Evolutionary conservation across 2,888 invertebrate species (phyloP).

Genomic region (Ceratothoa steindachneri): DNA sequence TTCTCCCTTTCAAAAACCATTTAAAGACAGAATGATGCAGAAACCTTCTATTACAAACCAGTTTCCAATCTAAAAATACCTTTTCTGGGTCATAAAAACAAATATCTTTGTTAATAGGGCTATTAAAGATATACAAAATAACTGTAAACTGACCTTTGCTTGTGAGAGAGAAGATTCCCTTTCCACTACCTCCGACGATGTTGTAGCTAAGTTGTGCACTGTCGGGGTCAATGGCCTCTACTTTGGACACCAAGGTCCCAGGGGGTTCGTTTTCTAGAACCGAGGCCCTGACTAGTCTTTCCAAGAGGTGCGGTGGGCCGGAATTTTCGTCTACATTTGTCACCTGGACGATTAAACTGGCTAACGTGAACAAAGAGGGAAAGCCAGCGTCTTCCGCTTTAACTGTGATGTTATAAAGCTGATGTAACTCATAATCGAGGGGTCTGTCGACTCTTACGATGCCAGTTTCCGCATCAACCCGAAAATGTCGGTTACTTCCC

Average conservation of each 20-base stretch:
- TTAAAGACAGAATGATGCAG: too few species aligned
- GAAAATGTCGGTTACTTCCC: conserved; percentile 62
- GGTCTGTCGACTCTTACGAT: conserved; percentile 72
- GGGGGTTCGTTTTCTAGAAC: conserved; percentile 76
- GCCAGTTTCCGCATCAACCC: conserved; percentile 78
- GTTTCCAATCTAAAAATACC: too few species aligned
- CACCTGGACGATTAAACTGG: conserved; percentile 64
- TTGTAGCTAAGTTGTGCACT: conserved; percentile 80
- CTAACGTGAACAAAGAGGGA: conserved; percentile 72
- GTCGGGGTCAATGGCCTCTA: conserved; percentile 67
- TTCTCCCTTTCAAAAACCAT: too few species aligned
- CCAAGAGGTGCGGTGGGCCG: conserved; percentile 50
- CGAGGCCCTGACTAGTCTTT: conserved; percentile 69
- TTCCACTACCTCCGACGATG: conserved; percentile 80
- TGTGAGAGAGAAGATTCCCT: conserved; percentile 87
- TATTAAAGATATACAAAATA: too few species aligned
- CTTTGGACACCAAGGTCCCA: conserved; percentile 70
- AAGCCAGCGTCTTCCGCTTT: conserved; percentile 79
- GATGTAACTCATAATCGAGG: conserved; percentile 83
- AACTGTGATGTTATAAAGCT: conserved; percentile 81
- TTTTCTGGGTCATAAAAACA: too few species aligned
- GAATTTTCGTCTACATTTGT: conserved; percentile 92
- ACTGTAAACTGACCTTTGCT: conserved; percentile 78
- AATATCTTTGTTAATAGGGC: too few species aligned
- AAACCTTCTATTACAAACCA: too few species aligned